Conservation (phyloP, 2,797 vertebrate species). For the Chromis chromis region DNA sequence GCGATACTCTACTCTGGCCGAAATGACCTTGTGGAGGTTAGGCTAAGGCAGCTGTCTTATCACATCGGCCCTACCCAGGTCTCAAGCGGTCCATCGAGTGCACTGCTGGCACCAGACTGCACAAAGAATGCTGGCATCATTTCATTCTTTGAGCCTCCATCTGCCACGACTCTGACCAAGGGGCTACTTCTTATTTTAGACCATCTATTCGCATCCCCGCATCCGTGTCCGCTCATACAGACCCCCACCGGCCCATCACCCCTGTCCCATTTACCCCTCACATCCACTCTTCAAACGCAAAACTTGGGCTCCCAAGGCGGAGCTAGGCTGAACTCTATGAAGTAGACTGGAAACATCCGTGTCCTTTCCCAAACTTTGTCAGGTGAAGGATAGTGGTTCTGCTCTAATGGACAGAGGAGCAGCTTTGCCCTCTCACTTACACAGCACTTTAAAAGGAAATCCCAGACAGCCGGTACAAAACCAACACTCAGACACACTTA, state of each 20-base stretch:
- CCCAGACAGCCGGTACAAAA: conserved; percentile 60
- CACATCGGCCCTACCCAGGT: conserved; percentile 79
- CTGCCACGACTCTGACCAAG: conserved; percentile 87
- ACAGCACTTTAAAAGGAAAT: conserved; percentile 77
- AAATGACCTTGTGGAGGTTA: conserved; percentile 85
- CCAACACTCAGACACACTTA: conserved; percentile 59
- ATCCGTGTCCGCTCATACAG: conserved; percentile 72
- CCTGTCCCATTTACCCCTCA: conserved; percentile 83
- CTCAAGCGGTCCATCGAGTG: conserved; percentile 81
- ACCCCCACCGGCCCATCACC: conserved; percentile 77
- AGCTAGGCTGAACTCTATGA: conserved; percentile 78
- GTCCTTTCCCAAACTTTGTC: conserved; percentile 84
- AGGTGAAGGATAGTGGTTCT: conserved; percentile 82
- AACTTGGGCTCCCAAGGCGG: conserved; percentile 79
- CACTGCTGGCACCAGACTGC: conserved; percentile 85
- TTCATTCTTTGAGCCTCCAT: conserved; percentile 88
- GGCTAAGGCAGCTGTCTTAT: conserved; percentile 88
- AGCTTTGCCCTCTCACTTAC: conserved; percentile 67
- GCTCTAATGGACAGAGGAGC: conserved; percentile 76
- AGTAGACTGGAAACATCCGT: conserved; percentile 81
- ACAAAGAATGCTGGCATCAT: conserved; percentile 87
- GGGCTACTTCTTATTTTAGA: conserved; percentile 89
- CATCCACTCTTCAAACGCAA: conserved; percentile 81
- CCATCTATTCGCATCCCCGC: conserved; percentile 80
- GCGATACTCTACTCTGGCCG: conserved; percentile 62